Conservation (phyloP, 2,113 vertebrate species). For the Speoplatyrhinus poulsoni region DNA sequence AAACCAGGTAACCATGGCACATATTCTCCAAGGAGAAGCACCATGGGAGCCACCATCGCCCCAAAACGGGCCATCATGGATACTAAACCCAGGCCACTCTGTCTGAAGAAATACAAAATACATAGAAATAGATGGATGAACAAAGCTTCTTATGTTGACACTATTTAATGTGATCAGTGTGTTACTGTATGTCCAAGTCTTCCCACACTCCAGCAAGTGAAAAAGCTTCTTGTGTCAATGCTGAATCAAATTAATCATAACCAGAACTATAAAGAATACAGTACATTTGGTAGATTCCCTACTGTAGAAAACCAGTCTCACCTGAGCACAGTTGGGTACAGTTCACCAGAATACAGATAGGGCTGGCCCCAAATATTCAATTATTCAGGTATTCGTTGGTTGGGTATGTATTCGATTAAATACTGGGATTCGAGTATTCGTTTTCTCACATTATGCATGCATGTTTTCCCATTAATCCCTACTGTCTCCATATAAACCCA, state of each 20-base stretch:
- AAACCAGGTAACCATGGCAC: conserved; percentile 71
- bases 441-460: too few species aligned
- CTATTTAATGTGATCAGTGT: too few species aligned
- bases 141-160: too few species aligned
- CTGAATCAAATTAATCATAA: background rate
- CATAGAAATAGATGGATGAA: conserved; percentile 57
- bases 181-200: too few species aligned
- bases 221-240: too few species aligned
- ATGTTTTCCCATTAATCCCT: too few species aligned
- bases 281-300: background rate
- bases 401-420: background rate
- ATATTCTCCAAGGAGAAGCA: conserved; percentile 67
- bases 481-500: too few species aligned
- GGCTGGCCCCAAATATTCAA: too few species aligned
- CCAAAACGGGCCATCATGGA: conserved; percentile 79
- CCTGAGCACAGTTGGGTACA: conserved; percentile 76
- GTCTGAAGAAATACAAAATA: conserved; percentile 61
- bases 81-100: conserved; percentile 81
- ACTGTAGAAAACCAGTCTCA: conserved; percentile 29
- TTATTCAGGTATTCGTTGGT: too few species aligned
- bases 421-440: background rate
- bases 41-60: conserved; percentile 80
- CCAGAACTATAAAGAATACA: background rate
- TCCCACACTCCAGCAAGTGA: too few species aligned
- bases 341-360: conserved; percentile 75